A percentile compares a stretch with the other conserved stretches of the same genome.
phyloP scores from a whole-genome alignment of 2,888 invertebrate genomes.

The Dioctria linearis region DNA sequence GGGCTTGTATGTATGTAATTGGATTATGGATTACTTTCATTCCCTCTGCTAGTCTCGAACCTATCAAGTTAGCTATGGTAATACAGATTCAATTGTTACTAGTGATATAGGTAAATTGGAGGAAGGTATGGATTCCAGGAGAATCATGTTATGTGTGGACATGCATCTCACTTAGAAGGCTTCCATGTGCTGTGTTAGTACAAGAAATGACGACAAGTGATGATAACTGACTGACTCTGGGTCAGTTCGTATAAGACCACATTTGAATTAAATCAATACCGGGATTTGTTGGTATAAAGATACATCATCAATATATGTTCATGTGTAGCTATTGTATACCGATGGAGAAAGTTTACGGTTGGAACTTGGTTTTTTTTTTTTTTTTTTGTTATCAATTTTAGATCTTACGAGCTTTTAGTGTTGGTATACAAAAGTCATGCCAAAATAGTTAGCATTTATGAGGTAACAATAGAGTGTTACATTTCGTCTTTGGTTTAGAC shows the following conservation, averaged over 20 bases:
- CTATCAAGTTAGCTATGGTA: constrained; percentile 14
- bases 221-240: constrained; percentile 12
- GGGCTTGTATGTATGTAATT: constrained; percentile 8
- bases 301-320: not conserved
- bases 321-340: not conserved
- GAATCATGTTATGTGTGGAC: constrained; percentile 4
- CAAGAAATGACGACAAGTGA: constrained; percentile 30
- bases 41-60: constrained; percentile 9
- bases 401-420: not conserved
- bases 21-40: constrained; percentile 50
- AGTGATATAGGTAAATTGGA: not conserved
- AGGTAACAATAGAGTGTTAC: constrained; percentile 6
- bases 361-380: constrained; percentile 21
- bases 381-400: not conserved
- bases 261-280: constrained; percentile 10
- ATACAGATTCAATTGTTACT: constrained; percentile 15
- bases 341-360: constrained; percentile 7
- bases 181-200: constrained; percentile 28
- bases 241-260: constrained; percentile 6
- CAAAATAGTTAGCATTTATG: constrained; percentile 9
- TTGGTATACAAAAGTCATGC: constrained; percentile 14
- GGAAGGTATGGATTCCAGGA: not conserved
- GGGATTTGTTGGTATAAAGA: not conserved
- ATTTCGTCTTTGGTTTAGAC: constrained; percentile 8
- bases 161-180: constrained; percentile 33